These are phyloP conservation scores for Sylvia borin DNA, from an alignment of 2,797 vertebrate species.

Conservation along the genomic window DNA sequence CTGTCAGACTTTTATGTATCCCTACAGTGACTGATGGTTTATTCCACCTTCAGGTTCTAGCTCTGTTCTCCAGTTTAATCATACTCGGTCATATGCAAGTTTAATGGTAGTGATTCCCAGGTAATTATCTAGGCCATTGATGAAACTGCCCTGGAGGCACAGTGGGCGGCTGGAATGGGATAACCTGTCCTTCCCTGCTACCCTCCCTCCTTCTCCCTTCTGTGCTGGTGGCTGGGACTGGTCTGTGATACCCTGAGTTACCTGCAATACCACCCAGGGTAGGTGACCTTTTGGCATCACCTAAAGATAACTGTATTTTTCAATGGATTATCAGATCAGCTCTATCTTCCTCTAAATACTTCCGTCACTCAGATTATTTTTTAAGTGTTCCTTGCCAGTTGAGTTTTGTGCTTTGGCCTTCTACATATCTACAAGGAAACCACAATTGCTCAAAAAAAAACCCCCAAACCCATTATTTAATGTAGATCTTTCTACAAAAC, in stretches of 20 bases:
- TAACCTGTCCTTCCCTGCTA: not conserved
- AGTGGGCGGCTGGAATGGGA: not conserved
- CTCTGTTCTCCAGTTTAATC: not conserved
- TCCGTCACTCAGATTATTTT: not conserved
- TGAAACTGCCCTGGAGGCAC: not conserved
- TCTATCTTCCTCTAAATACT: not conserved
- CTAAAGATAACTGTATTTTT: not conserved
- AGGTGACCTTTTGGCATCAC: not conserved
- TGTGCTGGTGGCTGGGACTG: not conserved
- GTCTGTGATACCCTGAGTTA: not conserved
- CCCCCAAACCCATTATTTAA: not conserved
- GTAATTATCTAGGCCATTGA: not conserved
- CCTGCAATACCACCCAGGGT: not conserved
- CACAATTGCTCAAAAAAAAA: not conserved
- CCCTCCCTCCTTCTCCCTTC: not conserved
- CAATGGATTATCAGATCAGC: conserved; percentile 1
- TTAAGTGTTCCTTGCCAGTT: not conserved
- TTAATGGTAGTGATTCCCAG: not conserved
- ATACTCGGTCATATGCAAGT: not conserved
- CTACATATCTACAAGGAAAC: not conserved
- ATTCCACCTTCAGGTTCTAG: not conserved
- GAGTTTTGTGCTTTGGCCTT: not conserved
- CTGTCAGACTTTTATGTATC: not conserved
- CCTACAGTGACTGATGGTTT: not conserved
- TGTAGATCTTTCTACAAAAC: not conserved